Conservation (phyloP, 1,140 invertebrate genomes). For the Cydia pomonella region DNA sequence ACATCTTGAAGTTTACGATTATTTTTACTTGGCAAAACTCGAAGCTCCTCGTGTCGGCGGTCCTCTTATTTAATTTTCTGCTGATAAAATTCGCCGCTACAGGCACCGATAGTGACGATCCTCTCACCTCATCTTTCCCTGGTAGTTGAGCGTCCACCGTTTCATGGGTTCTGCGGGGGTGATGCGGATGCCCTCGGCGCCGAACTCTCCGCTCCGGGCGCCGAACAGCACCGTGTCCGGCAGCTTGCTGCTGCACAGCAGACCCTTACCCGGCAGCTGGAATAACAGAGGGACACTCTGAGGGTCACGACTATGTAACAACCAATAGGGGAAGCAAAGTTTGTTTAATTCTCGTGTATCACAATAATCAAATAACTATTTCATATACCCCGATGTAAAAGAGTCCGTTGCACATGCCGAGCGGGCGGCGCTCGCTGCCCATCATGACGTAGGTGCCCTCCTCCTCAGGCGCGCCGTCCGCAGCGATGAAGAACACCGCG, state of each 20-base stretch:
- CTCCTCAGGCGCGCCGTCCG: conserved; percentile 56
- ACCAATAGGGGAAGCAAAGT: too few relatives aligned
- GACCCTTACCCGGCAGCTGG: conserved; percentile 83
- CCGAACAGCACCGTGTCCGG: conserved; percentile 85
- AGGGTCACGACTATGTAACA: too few relatives aligned
- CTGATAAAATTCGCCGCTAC: too few relatives aligned
- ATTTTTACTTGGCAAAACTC: too few relatives aligned
- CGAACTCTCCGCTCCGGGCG: conserved; percentile 80
- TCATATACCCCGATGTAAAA: conserved; percentile 80
- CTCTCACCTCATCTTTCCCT: conserved; percentile 84
- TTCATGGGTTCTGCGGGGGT: conserved; percentile 84
- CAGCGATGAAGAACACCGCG: conserved; percentile 82
- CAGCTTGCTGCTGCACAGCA: conserved; percentile 83
- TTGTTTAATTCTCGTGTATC: too few relatives aligned
- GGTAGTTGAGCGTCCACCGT: conserved; percentile 83
- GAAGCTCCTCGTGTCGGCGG: too few relatives aligned
- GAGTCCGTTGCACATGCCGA: conserved; percentile 81
- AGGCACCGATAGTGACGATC: too few relatives aligned
- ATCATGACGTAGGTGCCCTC: conserved; percentile 79
- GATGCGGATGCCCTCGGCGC: conserved; percentile 84
- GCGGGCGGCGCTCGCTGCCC: conserved; percentile 80
- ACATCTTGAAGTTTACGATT: too few relatives aligned
- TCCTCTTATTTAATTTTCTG: too few relatives aligned
- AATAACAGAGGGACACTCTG: too few relatives aligned
- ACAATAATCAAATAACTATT: too few relatives aligned